Base-by-base conservation (phyloP, 2,113 vertebrate genomes). In the Trinectes maculatus region DNA sequence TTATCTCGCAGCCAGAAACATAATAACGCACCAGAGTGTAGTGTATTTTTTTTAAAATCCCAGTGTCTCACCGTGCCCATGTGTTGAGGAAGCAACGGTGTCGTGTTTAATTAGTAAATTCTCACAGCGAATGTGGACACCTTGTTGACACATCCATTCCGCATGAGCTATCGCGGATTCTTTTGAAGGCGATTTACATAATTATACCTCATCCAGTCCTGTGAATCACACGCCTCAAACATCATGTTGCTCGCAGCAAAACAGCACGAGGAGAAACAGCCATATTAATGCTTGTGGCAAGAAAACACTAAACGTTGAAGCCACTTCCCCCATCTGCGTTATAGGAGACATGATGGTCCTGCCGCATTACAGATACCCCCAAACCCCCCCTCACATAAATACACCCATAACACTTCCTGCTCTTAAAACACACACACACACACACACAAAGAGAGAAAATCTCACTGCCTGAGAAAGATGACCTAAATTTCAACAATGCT, bases 141-240 rank as follows among this genome's bases (percentile, higher is more conserved):
- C 89, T 89, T 86, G 87, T 88, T 89, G 91, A 89, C 88, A 89
- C 83, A 83, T 92, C 80, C 83, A 89, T 90, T 92, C 90, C 85
- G 83, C 90, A 85, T 87, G 89, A 91, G 91, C 87, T 90, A 80
- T 71, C 77, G 75, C 89, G 85, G 89, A 91, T 77, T 89, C 87
- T 86, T 93, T 91, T 92, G 88, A 91, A 90, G 87, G 64, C 21
- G 80, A 92, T 94, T 94, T 93, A 85, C 92, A 94, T 94, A 94
- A 94, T 93, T 93, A 92, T 83, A 91, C 85, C 89, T 92, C 91
- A 91, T 80, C 80, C 86, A 59, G 67, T 85, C 75, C 57, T 66
- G 86, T 85, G 79, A 80, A 84, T 80, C 84, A 72, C 59, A 8
- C 82, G 91, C 86, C 85, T 84, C 29, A 1, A 78, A 88, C 88